Base-by-base conservation (phyloP, 2,888 invertebrate genomes). In the Asteroscopus sphinx region DNA sequence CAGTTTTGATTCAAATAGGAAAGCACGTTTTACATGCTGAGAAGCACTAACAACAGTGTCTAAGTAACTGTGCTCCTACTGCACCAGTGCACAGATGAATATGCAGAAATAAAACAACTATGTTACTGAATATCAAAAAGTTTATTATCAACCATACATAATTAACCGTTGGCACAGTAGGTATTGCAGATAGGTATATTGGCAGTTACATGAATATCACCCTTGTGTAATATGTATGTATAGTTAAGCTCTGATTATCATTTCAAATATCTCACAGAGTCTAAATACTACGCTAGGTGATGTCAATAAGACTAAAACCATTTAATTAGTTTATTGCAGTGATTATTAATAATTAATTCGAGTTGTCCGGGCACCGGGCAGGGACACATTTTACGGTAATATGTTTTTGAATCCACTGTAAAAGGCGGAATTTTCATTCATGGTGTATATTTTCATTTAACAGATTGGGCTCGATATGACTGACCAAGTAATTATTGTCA, bases 121-220 rank as follows among this genome's bases (percentile, higher is more conserved):
- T 63, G 1, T 42, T 79, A 79, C 72, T 77, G 83, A 86, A 87
- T 91, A 88, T 88, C 83, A 90, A 90, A 90, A 90, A 81, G 85
- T 92, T 93, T 91, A 92, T 90, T 92, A 85, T 86, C 77, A 90
- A 90, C 81, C 83, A 83, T 89, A 89, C 82, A 87, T 85, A 79
- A 58, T 68, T 82, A 83, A 88, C 76, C 78, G 87, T 92, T 92
- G 92, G 92, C 92, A 93, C 92, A 88, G 83, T n/a, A n/a, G n/a
- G n/a, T 85, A 82, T 87, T 87, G 87, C 83, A 77, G 73, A 75
- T 79, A 74, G 74, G 79, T 79, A 80, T 70, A 73, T 78, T 77
- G 83, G 86, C 82, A 82, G 83, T 81, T 71, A 69, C 68, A 48
- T 58, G 57, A 59, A 67, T 73, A 78, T 76, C 75, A 76, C 72